Evolutionary conservation across 2,797 vertebrate species (phyloP).

Genomic region (Muscicapa striata): DNA sequence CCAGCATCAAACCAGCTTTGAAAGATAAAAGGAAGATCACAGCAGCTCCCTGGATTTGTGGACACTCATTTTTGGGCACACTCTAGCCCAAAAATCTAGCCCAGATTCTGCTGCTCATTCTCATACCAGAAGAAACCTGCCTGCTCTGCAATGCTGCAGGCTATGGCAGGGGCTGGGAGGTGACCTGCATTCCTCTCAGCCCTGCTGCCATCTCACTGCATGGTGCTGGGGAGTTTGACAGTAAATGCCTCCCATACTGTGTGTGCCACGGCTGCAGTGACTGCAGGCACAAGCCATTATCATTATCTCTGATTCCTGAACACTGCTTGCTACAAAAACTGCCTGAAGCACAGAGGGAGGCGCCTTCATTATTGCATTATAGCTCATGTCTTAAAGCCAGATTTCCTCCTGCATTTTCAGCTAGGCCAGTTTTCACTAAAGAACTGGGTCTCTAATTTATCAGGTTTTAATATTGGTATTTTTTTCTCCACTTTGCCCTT

Average conservation of each 20-base stretch:
- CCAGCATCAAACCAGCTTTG: background rate
- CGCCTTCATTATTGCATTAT: background rate
- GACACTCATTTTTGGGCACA: background rate
- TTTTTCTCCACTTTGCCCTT: background rate
- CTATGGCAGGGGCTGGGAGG: rapidly evolving
- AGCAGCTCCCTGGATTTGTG: background rate
- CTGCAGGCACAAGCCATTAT: background rate
- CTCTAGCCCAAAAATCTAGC: background rate
- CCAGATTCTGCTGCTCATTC: background rate
- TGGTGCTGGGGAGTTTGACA: background rate
- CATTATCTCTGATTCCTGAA: constrained; percentile 28
- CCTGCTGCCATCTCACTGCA: rapidly evolving
- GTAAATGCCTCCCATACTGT: background rate
- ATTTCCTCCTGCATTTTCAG: constrained; percentile 2
- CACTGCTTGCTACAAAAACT: background rate
- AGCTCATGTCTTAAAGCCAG: background rate
- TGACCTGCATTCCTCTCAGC: background rate
- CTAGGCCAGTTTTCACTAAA: background rate
- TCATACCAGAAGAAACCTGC: background rate
- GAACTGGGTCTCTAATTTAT: background rate
- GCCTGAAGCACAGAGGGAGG: constrained; percentile 34
- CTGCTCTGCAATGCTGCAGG: background rate
- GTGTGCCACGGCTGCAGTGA: background rate
- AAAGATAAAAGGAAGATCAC: background rate
- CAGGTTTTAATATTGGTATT: background rate